Base-by-base conservation (phyloP, 2,113 vertebrate species). In the Thalassoma bifasciatum region DNA sequence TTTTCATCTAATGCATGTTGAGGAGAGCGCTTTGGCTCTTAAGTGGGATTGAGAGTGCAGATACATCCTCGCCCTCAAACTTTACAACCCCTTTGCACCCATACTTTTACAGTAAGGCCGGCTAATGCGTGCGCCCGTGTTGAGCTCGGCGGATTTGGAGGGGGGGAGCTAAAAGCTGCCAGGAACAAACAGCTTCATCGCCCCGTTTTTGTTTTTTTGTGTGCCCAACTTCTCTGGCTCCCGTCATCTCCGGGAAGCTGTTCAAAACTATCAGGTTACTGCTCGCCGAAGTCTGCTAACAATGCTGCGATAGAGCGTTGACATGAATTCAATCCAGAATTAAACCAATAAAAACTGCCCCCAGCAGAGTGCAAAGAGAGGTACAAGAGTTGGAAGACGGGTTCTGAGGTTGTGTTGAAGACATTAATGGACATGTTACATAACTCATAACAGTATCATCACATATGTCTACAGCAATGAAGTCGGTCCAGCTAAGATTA, bases 11-110 rank as follows among this genome's bases (percentile, higher is more conserved):
- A 84, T 86, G 72, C 77, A 22, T 62, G 65, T 70, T 22, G 49
- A 67, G 74, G 71, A 24, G 77, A 75, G 37, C 47, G 53, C 73
- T 62, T 37, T 0, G 42, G 67, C 85, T 75, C 66, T n/a, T 91
- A 82, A 87, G 83, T 83, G 79, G 77, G 54, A 73, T 53, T 23
- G 73, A 72, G 73, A 88, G 87, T 87, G 86, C 81, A 74, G 40
- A 54, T 40, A 81, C 75, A 85, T 17, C 70, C 77, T 79, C 36
- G 36, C 64, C 66, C 79, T 84, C 70, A 85, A 85, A 82, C 66
- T 88, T 90, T 92, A 91, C 90, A 90, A 74, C 72, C 81, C 88
- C 75, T 78, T 65, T 82, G 88, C 79, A 89, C 37, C 79, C 63
- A 6, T 16, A 71, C 36, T 66, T 84, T 89, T 85, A 84, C 74